phyloP scores from a whole-genome alignment of 2,113 vertebrate genomes.

The Synchiropus splendidus region DNA sequence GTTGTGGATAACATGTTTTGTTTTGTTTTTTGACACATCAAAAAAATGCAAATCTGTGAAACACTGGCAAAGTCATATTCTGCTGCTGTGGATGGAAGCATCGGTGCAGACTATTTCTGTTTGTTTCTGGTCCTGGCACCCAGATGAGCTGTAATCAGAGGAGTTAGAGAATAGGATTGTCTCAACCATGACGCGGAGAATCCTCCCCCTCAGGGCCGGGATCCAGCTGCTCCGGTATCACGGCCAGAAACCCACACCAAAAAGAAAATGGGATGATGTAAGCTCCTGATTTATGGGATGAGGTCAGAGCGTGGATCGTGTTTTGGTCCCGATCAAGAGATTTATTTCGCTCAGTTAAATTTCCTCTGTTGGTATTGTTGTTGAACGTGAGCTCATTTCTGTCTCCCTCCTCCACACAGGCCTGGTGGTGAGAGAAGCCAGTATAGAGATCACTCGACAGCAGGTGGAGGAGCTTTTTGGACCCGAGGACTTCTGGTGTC shows the following conservation, averaged over 20 bases:
- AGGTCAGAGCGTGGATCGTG: constrained; percentile 2
- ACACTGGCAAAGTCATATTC: no score
- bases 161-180: constrained; percentile 69
- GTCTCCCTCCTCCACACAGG: constrained; percentile 60
- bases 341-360: no score
- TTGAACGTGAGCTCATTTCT: not conserved
- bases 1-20: no score
- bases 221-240: constrained; percentile 34
- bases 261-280: constrained; percentile 1
- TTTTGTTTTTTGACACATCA: no score
- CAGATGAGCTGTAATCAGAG: constrained; percentile 66
- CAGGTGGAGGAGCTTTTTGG: constrained; percentile 97
- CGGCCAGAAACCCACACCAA: constrained; percentile 21
- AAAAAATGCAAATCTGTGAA: no score
- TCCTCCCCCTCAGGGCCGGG: constrained; percentile 44
- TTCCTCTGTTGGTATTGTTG: no score
- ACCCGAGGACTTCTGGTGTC: constrained; percentile 96
- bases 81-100: no score
- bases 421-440: constrained; percentile 93
- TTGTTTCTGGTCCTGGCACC: constrained; percentile 54
- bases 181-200: constrained; percentile 48
- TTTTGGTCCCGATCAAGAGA: constrained; percentile 2
- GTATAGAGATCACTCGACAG: constrained; percentile 93
- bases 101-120: no score
- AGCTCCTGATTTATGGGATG: constrained; percentile 1